Base-by-base conservation (phyloP, 2,888 invertebrate species). In the Terebella lapidaria region DNA sequence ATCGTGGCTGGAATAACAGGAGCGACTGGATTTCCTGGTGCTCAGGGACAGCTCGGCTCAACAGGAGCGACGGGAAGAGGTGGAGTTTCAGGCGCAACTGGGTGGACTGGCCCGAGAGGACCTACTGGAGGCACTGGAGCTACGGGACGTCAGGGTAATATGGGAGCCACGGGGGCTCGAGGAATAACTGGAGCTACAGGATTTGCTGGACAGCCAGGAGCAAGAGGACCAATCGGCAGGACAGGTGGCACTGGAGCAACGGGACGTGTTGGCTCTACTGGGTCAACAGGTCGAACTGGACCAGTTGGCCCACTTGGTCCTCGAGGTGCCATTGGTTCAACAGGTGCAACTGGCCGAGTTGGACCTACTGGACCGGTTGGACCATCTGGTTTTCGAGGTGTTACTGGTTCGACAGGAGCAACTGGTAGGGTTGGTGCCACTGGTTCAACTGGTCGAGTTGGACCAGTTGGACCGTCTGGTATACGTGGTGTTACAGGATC, bases 71-170 rank as follows among this genome's bases (percentile, higher is more conserved):
- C 10, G 10, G 60, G 61, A n/a, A 26, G 20, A 3, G 28, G 25
- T 20, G 61, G 61, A 20, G 1, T 3, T 27, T 28, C 58, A 15
- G 58, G 58, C 2, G 42, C 58, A 18, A n/a, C 58, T 5, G 58
- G 58, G 25, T 35, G 42, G 25, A 1, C 42, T 25, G 58, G 58
- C 10, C 42, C 42, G n/a, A n/a, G 42, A n/a, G 42, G 42, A 10
- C 10, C 42, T 35, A 35, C 42, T 10, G 42, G 42, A 35, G n/a
- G n/a, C 42, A 35, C 42, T 10, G 42, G 42, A 15, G 10, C 10
- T n/a, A 35, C 42, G n/a, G 42, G 42, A 15, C 42, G 10, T 15
- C 10, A 15, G 42, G 42, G 42, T 15, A 15, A 15, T n/a, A 35
- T n/a, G 42, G 42, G 42, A 15, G 10, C 42, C 27, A 24, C 51